These are phyloP conservation scores for Agonopterix arenella DNA, from an alignment of 2,888 invertebrate genomes.

Conservation along the genomic window DNA sequence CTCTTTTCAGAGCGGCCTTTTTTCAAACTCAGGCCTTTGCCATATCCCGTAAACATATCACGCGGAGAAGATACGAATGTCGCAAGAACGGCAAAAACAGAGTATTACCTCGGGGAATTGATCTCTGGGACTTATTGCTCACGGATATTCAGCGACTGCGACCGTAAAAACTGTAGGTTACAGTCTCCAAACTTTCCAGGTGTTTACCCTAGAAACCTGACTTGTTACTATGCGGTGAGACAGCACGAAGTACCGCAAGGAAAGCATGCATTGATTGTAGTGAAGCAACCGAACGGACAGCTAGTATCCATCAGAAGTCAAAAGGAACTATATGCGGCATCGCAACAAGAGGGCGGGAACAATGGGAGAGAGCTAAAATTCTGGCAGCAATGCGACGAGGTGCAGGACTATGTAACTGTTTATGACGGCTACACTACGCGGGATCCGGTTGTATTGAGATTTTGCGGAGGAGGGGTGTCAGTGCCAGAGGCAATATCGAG, in stretches of 20 bases:
- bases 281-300: constrained; percentile 90
- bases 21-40: constrained; percentile 66
- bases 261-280: constrained; percentile 91
- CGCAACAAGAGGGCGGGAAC: constrained; percentile 74
- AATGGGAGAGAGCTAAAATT: constrained; percentile 79
- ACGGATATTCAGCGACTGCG: constrained; percentile 94
- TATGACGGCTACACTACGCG: constrained; percentile 93
- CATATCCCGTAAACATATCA: constrained; percentile 70
- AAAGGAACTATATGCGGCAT: constrained; percentile 79
- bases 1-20: constrained; percentile 68
- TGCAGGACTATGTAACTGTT: constrained; percentile 91
- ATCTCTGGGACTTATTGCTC: constrained; percentile 95
- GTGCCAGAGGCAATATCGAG: constrained; percentile 92
- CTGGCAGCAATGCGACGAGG: constrained; percentile 92
- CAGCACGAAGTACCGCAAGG: constrained; percentile 91
- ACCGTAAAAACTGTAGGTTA: constrained; percentile 90
- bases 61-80: constrained; percentile 58
- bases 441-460: constrained; percentile 91
- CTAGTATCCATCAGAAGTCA: constrained; percentile 89
- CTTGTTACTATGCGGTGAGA: constrained; percentile 94
- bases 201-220: constrained; percentile 94
- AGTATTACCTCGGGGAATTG: constrained; percentile 89
- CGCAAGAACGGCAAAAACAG: constrained; percentile 66
- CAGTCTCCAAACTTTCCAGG: constrained; percentile 96
- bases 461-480: constrained; percentile 92